Evolutionary conservation across 2,888 invertebrate species (phyloP), one percentile per base, ranked within the genome.

Genomic region (Cyclophora punctaria): DNA sequence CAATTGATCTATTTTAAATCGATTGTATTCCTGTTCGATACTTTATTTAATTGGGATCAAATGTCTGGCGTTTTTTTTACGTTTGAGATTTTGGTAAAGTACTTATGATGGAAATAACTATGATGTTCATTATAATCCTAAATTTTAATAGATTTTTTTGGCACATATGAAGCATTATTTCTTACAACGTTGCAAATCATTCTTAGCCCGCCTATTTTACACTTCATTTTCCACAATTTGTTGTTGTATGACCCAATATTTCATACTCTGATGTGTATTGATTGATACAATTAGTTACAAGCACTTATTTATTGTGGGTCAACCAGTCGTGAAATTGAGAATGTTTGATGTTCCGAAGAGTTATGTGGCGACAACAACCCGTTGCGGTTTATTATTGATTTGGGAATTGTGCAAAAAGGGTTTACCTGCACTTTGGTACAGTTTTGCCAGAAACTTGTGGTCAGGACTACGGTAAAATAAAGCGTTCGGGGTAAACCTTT

Each of bases 391-490:
- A 75, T 80, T 75, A 67, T 74, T 65, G 64, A 73, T 63, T 80
- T 80, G 73, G 63, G 79, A 82, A 84, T 87, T 88, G 87, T 85
- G 88, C 87, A 88, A 87, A 85, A 86, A 80, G 87, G 82, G 80
- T 80, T 75, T 86, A 85, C 86, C 87, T 85, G 87, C 70, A 52
- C 20, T 20, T 20, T 20, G 57, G 65, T 75, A 80, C 74, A 70
- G 67, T 66, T 67, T 60, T 48, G 44, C 47, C 49, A 58, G 60
- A 59, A 59, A 20, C 40, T 7, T 5, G 4, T n/a, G 33, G 35
- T 7, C 41, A 42, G 40, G 44, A 44, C 20, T 43, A 34, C 46
- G 48, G 48, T 35, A 35, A 35, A 44, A 40, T 20, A 20, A 20
- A 20, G 20, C 20, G 20, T 20, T 20, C 20, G 20, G 20, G 20